Evolutionary conservation across 2,113 vertebrate genomes (phyloP).

Genomic region (Sebastes fasciatus): DNA sequence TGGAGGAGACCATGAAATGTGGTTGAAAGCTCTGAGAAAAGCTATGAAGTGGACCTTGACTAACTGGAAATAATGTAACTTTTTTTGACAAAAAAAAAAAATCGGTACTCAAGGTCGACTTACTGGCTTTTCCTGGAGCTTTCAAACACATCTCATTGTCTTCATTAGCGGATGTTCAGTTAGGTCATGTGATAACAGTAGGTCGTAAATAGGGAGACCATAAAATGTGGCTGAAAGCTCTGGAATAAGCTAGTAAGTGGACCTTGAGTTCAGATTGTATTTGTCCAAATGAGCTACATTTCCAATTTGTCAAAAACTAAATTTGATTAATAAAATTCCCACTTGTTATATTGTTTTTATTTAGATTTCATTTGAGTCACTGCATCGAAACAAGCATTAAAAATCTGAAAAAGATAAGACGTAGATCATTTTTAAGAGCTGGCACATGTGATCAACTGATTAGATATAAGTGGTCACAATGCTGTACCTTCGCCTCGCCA

Average conservation of each 20-base stretch:
- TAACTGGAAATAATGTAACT: background rate
- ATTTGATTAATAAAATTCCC: too few species aligned
- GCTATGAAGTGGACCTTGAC: background rate
- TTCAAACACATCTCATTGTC: background rate
- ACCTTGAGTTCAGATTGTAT: background rate
- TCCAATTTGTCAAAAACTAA: too few species aligned
- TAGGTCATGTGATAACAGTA: background rate
- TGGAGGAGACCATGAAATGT: background rate
- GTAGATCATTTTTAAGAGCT: background rate
- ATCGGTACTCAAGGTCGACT: background rate
- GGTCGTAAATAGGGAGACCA: background rate
- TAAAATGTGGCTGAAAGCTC: background rate
- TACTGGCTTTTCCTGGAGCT: background rate
- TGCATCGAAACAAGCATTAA: background rate
- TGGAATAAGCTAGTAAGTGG: background rate
- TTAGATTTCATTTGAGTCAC: background rate
- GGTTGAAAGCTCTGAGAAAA: background rate
- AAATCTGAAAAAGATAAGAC: background rate
- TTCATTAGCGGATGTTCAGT: background rate
- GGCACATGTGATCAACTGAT: conserved; percentile 6
- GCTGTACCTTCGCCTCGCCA: background rate
- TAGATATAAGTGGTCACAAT: background rate
- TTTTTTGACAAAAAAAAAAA: background rate
- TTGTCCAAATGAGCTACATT: too few species aligned
- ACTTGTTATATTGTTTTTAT: background rate